phyloP scores from a whole-genome alignment of 2,113 vertebrate genomes.

The Collichthys lucidus region DNA sequence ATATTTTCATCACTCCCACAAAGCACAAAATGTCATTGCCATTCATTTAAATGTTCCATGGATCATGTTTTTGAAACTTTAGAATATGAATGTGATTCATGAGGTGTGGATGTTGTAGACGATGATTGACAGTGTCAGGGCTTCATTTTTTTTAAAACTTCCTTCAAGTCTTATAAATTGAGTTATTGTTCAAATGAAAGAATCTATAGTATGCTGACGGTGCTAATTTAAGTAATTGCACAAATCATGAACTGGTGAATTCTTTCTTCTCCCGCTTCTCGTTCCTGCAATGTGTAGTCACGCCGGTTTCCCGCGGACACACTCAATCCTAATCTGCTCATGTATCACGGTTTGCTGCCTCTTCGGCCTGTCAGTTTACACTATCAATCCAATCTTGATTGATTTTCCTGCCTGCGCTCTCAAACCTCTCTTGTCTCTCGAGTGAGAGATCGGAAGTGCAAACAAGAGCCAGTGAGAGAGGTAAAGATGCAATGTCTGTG shows the following conservation, averaged over 20 bases:
- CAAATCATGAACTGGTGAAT: neutral
- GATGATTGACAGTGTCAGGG: neutral
- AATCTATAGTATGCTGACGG: neutral
- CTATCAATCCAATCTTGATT: slow-evolving; percentile 73
- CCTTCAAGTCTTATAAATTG: neutral
- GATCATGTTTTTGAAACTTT: neutral
- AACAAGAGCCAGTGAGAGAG: slow-evolving; percentile 32
- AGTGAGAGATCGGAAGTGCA: slow-evolving; percentile 54
- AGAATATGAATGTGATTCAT: neutral
- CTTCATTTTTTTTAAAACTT: neutral
- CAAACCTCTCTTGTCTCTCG: slow-evolving; percentile 56
- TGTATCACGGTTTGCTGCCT: slow-evolving; percentile 67
- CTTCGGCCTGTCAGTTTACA: slow-evolving; percentile 70
- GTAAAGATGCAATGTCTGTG: slow-evolving; percentile 7
- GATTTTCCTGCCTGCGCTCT: slow-evolving; percentile 68
- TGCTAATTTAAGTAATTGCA: slow-evolving; percentile 6
- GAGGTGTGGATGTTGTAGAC: neutral
- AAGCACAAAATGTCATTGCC: no score
- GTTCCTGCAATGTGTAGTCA: slow-evolving; percentile 19
- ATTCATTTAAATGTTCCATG: neutral
- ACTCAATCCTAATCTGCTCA: slow-evolving; percentile 64
- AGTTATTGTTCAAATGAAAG: neutral
- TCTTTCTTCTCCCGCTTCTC: neutral
- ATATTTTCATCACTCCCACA: neutral
- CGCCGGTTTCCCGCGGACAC: slow-evolving; percentile 37